A percentile compares a stretch with the other conserved stretches of the same genome.
Conservation (phyloP, 1,140 invertebrate genomes). For the Procambarus virginalis region DNA sequence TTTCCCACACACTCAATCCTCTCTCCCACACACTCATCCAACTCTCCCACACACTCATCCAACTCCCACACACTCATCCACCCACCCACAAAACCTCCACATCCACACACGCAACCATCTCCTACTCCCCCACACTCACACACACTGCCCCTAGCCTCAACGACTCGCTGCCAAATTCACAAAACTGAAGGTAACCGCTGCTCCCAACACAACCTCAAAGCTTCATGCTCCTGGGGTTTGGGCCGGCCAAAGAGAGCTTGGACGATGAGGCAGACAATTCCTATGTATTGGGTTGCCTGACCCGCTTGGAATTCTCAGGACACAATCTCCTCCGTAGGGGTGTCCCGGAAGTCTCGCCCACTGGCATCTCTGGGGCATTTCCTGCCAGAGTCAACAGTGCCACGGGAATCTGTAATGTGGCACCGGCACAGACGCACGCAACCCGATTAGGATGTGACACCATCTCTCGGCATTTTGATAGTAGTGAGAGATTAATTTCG, state of each 20-base stretch:
- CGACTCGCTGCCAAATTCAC: no score
- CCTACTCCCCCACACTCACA: no score
- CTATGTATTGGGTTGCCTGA: background rate
- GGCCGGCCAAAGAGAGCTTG: background rate
- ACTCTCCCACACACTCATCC: no score
- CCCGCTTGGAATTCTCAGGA: background rate
- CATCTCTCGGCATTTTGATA: no score
- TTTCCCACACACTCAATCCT: no score
- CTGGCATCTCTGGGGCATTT: background rate
- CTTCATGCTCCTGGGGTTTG: no score
- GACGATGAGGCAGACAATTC: background rate
- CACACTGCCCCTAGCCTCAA: no score
- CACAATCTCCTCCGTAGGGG: background rate
- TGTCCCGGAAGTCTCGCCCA: background rate
- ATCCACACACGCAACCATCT: no score
- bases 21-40: no score
- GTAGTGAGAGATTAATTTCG: no score
- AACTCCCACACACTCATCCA: background rate
- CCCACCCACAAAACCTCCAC: background rate
- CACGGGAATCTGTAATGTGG: background rate
- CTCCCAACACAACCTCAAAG: background rate
- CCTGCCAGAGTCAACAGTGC: background rate
- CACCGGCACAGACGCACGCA: background rate
- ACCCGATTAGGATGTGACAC: no score
- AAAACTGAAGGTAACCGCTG: background rate